Conservation (phyloP, 2,888 invertebrate species). For the Brenthis hecate region DNA sequence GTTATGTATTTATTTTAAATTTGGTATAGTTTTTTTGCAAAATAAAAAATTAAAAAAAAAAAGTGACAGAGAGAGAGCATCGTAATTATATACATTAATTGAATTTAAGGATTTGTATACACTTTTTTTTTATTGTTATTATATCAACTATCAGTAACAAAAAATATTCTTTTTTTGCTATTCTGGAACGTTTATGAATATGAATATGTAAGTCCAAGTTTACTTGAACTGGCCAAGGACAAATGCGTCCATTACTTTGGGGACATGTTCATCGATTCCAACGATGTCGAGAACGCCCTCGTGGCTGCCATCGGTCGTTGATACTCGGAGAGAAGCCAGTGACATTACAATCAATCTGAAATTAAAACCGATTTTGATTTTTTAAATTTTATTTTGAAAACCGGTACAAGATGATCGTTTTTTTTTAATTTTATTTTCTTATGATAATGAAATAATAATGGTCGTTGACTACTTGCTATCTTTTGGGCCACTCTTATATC, state of each 20-base stretch:
- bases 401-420: no score
- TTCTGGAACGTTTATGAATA: conserved; percentile 12
- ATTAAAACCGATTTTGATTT: conserved; percentile 7
- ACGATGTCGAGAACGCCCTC: conserved; percentile 83
- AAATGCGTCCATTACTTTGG: conserved; percentile 85
- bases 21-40: neutral
- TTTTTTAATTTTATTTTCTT: no score
- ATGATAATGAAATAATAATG: neutral
- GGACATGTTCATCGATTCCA: conserved; percentile 85
- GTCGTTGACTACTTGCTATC: neutral
- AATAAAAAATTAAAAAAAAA: no score
- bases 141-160: neutral
- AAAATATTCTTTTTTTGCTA: neutral
- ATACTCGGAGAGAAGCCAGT: conserved; percentile 78
- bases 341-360: conserved; percentile 83
- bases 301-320: conserved; percentile 72
- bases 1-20: neutral
- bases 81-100: no score
- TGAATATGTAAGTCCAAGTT: conserved; percentile 36
- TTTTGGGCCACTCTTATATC: no score
- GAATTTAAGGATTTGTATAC: no score
- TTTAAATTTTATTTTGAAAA: no score
- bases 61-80: no score
- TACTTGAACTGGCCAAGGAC: conserved; percentile 79
- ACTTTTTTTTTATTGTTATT: no score